Evolutionary conservation across 2,113 vertebrate genomes (phyloP).

Genomic region (Pteropus alecto): DNA sequence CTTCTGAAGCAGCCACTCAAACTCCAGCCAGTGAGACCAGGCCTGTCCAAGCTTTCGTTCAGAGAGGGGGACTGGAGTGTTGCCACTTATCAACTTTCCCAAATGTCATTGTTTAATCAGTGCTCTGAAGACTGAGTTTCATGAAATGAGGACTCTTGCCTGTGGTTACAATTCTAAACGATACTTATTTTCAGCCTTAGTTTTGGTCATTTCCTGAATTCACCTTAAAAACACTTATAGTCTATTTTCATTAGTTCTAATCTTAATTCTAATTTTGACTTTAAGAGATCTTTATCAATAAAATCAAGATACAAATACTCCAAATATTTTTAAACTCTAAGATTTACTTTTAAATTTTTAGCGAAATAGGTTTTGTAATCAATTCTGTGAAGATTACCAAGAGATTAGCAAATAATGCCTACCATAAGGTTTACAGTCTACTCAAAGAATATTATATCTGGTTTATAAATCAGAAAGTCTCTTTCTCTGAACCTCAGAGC

Average conservation of each 20-base stretch:
- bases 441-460: background rate
- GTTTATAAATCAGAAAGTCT: background rate
- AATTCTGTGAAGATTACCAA: background rate
- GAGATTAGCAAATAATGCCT: background rate
- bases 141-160: background rate
- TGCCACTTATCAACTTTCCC: background rate
- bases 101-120: background rate
- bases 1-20: background rate
- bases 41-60: background rate
- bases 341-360: background rate
- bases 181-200: background rate
- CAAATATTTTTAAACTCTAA: background rate
- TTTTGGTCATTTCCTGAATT: background rate
- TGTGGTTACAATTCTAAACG: constrained; percentile 5
- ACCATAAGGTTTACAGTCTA: background rate
- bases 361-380: background rate
- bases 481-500: background rate
- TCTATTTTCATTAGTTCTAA: background rate
- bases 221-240: background rate
- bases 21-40: background rate
- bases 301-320: background rate
- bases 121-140: background rate
- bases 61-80: background rate
- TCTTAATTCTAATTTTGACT: background rate
- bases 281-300: background rate